Percentiles rank a stretch among this genome's conserved stretches.
Conservation (phyloP, 2,888 invertebrate genomes). For the Pachymerium ferrugineum region DNA sequence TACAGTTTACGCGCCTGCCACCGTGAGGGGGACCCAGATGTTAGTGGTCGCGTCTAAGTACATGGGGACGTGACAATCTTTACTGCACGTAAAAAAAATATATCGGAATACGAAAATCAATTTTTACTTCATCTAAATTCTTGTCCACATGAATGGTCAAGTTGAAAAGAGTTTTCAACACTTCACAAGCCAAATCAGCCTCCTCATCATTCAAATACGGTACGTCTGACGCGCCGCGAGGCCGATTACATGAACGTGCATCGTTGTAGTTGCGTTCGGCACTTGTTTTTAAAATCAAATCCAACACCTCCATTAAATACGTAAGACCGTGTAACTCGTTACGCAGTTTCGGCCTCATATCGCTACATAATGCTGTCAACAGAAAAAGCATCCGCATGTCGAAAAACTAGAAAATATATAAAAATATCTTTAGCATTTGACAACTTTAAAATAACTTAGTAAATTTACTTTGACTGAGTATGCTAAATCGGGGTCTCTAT, state of each 20-base stretch:
- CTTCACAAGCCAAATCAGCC: conserved; percentile 50
- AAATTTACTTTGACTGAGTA: conserved; percentile 59
- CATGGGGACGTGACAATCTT: no score
- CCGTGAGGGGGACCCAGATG: no score
- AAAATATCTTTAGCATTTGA: neutral
- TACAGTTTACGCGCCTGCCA: no score
- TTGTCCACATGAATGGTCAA: conserved; percentile 48
- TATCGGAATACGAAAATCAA: no score
- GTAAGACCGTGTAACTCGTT: conserved; percentile 50
- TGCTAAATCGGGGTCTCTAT: conserved; percentile 59
- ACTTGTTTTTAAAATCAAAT: conserved; percentile 46
- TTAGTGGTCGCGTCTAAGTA: no score
- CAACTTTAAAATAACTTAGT: neutral
- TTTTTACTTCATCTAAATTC: conserved; percentile 47
- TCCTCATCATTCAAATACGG: conserved; percentile 43
- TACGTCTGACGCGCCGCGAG: conserved; percentile 33
- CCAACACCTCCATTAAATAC: conserved; percentile 51
- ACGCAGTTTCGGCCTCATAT: conserved; percentile 53
- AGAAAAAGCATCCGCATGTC: conserved; percentile 85
- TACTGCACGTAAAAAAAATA: no score
- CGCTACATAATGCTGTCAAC: conserved; percentile 72
- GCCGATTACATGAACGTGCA: conserved; percentile 32
- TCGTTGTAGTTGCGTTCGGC: conserved; percentile 33
- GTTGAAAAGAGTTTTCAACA: conserved; percentile 52
- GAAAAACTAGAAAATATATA: conserved; percentile 55